Conservation (phyloP, 2,888 invertebrate genomes). For the Rhagophthalmus giganteus region DNA sequence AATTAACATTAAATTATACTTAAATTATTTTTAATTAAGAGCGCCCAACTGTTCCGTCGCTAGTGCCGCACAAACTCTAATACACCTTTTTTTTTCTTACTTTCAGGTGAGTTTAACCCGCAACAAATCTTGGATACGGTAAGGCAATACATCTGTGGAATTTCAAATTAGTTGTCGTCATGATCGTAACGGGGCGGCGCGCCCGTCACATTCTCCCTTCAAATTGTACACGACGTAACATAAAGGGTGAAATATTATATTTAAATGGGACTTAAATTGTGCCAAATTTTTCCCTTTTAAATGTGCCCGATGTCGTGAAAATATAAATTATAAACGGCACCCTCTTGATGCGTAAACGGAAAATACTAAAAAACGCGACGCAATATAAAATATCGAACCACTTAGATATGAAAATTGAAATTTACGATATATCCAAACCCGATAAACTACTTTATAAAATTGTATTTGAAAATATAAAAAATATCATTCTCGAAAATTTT, state of each 20-base stretch:
- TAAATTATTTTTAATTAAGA: no score
- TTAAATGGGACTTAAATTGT: neutral
- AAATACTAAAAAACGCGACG: conserved; percentile 11
- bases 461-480: conserved; percentile 8
- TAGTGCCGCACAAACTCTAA: no score
- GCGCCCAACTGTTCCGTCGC: no score
- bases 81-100: neutral
- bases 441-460: conserved; percentile 7
- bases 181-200: no score
- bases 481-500: neutral
- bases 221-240: neutral
- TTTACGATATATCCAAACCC: conserved; percentile 7
- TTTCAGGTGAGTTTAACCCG: no score
- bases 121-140: no score
- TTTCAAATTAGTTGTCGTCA: no score
- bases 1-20: no score
- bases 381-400: conserved; percentile 12
- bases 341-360: conserved; percentile 2
- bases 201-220: neutral
- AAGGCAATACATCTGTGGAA: no score
- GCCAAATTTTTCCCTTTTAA: no score
- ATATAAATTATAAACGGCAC: conserved; percentile 5
- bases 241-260: neutral
- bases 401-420: conserved; percentile 11
- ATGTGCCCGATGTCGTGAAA: no score